phyloP scores from a whole-genome alignment of 30 jellyfish, hydroid and myxozoan species.

The Aurelia coerulea region DNA sequence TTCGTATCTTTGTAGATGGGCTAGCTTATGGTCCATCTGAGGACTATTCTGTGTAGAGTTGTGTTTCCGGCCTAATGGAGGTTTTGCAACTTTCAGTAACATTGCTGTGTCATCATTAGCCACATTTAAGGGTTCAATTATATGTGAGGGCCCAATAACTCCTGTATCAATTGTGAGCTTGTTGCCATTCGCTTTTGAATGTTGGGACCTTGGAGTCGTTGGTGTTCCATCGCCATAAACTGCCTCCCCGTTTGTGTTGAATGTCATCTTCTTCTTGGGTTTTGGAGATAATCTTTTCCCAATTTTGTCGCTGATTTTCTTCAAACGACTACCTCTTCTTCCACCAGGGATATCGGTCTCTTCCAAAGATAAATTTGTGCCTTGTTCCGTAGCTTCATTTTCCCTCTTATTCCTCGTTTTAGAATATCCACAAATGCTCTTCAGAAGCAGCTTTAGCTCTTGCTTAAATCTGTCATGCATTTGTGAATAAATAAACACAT shows the following conservation, averaged over 20 bases:
- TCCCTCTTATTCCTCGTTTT: conserved; percentile 11
- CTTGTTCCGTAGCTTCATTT: not conserved
- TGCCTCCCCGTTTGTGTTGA: not conserved
- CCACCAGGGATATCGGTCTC: conserved; percentile 6
- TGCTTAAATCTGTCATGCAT: conserved; percentile 48
- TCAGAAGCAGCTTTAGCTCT: conserved; percentile 1
- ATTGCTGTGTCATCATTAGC: no score
- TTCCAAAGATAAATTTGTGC: conserved; percentile 12
- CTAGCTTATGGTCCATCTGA: no score
- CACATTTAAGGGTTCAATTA: no score
- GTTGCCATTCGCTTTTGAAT: no score
- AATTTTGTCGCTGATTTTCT: conserved; percentile 1
- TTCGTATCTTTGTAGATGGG: no score
- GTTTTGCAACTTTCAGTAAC: no score
- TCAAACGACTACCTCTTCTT: not conserved
- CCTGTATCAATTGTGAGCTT: no score
- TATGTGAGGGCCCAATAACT: no score
- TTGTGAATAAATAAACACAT: conserved; percentile 79
- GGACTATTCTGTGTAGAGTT: no score
- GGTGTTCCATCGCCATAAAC: not conserved
- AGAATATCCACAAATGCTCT: conserved; percentile 3
- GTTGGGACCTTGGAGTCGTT: conserved; percentile 15
- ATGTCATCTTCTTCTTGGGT: not conserved
- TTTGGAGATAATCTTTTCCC: conserved; percentile 9
- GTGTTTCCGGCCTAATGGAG: no score